Base-by-base conservation (phyloP, 2,113 vertebrate genomes). In the Aleadryas rufinucha region DNA sequence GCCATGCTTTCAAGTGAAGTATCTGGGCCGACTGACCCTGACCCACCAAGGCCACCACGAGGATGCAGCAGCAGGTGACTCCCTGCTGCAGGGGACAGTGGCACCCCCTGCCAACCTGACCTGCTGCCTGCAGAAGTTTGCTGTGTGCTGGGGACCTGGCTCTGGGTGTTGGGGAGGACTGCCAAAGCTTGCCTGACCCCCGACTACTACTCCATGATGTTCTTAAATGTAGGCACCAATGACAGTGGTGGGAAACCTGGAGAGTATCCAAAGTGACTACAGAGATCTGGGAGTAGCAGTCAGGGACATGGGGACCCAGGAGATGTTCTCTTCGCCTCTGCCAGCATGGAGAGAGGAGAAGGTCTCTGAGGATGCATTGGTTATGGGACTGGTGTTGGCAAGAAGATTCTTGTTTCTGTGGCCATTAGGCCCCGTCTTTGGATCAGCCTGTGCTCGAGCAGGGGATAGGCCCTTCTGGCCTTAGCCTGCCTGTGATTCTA, bases 41-140 rank as follows among this genome's bases (percentile, higher is more conserved):
- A 39, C 28, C 20, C 2, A 4, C 2, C 11, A 31, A 49, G 37
- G 39, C 10, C 54, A 63, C 7, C 26, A 6, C 0, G 2, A 50
- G 35, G 21, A 76, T 72, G 53, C 28, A 16, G 27, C 1, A 61
- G 42, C 16, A 42, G 56, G n/a, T 22, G n/a, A n/a, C 9, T 75
- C 31, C 19, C 24, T 45, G 30, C 16, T 60, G 35, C 3, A 1
- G 35, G 24, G 52, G 18, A 42, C 18, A 44, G 56, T 3, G 2
- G 24, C 52, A 84, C 26, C 20, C 5, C 11, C 15, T 54, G 33
- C 20, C 56, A 47, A 1, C 37, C 42, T 13, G 19, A 18, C 17
- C 33, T 11, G 13, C 4, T 26, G 7, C 23, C 45, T 69, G 30
- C 45, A 65, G 27, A 61, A 37, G 19, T 17, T n/a, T 42, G 11